Evolutionary conservation across 2,888 invertebrate species (phyloP).

Genomic region (Salpingus planirostris): DNA sequence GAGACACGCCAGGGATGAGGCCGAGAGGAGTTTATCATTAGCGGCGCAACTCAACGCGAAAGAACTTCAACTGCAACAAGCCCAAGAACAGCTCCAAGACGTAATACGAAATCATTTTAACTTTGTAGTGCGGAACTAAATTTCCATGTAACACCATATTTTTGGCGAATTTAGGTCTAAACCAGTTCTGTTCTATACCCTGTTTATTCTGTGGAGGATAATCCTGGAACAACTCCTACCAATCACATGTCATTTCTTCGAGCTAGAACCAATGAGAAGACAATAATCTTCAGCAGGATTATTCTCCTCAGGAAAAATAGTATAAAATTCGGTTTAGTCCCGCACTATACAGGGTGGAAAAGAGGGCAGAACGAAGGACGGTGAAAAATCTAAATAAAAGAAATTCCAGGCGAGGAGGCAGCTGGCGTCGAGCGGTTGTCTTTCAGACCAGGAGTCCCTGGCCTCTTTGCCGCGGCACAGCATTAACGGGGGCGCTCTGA

Average conservation of each 20-base stretch:
- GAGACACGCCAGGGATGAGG: conserved; percentile 82
- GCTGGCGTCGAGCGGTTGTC: conserved; percentile 64
- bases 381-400: too few species aligned
- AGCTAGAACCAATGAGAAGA: too few species aligned
- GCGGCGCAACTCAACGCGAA: conserved; percentile 81
- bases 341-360: too few species aligned
- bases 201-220: too few species aligned
- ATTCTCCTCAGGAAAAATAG: too few species aligned
- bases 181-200: too few species aligned
- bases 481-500: conserved; percentile 54
- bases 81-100: conserved; percentile 78
- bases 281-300: too few species aligned
- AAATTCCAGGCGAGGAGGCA: conserved; percentile 65
- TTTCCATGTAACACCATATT: background rate
- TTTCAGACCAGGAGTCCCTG: conserved; percentile 73
- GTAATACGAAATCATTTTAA: too few species aligned
- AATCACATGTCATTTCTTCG: too few species aligned
- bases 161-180: conserved; percentile 1
- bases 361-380: too few species aligned
- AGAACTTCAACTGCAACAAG: conserved; percentile 76
- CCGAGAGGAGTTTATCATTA: conserved; percentile 76
- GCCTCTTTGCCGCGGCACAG: conserved; percentile 57
- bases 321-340: too few species aligned
- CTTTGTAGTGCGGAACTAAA: background rate
- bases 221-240: too few species aligned